Base-by-base conservation (phyloP, 2,113 vertebrate genomes). In the Morone chrysops region DNA sequence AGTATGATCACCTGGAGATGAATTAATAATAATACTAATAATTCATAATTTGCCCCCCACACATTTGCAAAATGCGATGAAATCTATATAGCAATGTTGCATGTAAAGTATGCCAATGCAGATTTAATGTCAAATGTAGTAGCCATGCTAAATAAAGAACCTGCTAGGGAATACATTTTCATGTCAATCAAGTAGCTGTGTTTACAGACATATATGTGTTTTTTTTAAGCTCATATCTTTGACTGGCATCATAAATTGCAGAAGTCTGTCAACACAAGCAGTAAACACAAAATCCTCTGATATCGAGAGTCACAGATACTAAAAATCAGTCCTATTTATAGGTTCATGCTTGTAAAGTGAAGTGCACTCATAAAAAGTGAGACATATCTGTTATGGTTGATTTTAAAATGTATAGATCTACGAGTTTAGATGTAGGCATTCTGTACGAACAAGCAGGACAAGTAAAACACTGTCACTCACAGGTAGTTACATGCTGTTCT, bases 281-380 rank as follows among this genome's bases (percentile, higher is more conserved):
- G n/a, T 62, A 45, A 67, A 80, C 72, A 20, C 4, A 66, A 10
- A 36, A 22, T 25, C 36, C 8, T 40, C 10, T 43, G 4, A 31
- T 53, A 36, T 43, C 51, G 6, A 13, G 20, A 4, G 63, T 70
- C 62, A 20, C 10, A 6, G 31, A 73, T 57, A 54, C 22, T 17
- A 65, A 45, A 68, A 57, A 70, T 17, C 36, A 14, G 41, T 54
- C 8, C 12, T 81, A 70, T 85, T 68, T 80, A 75, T 71, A 68
- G 57, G 5, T 43, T 48, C 25, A n/a, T 48, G 2, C 17, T n/a
- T 0, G 11, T 14, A 43, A 43, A 59, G 56, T 51, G 11, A 76
- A 62, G 50, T 47, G 38, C 50, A 45, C 36, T 63, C 25, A 17
- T 17, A 72, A 31, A 56, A 47, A 40, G 43, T 51, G 14, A n/a